Base-by-base conservation (phyloP, 2,113 vertebrate genomes). In the Callocephalon fimbriatum region DNA sequence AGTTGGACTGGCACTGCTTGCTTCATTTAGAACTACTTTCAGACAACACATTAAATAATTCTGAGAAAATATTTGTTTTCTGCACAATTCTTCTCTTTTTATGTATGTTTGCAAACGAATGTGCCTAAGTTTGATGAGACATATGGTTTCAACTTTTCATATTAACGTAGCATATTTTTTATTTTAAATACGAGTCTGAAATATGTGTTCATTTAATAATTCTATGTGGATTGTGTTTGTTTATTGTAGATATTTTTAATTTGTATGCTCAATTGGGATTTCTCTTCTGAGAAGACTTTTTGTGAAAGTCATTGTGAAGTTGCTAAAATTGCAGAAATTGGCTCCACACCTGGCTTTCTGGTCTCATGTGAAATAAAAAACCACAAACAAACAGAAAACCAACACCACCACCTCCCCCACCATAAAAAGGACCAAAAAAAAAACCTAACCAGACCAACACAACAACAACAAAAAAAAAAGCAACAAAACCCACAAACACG, bases 81-180 rank as follows among this genome's bases (percentile, higher is more conserved):
- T 90, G 27, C 27, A 26, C 54, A 76, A 86, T 97, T 97, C 37
- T 90, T 94, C 91, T 94, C 66, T 95, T 96, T 75, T 92, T 70
- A 35, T 53, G n/a, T 71, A 62, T 88, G 88, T 97, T 98, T 98
- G 86, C 95, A 96, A 98, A 97, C 87, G 98, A 97, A 92, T 95
- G 92, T 97, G 93, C 65, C 95, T 44, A 58, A 70, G 31, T 97
- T 97, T 95, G 77, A 90, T 54, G 62, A 91, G 75, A 96, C 93
- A 94, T 95, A 96, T 93, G 96, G 96, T 93, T 97, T 93, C 56
- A 51, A 78, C 81, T 97, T 84, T 70, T 77, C 73, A 90, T 65
- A 74, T 97, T 97, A 96, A 97, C 83, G 79, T 95, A 85, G 31
- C 79, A 65, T 94, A 48, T 79, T 93, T 94, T 91, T 62, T 12